Evolutionary conservation across 2,113 vertebrate species (phyloP).

Genomic region (Octodon degus): DNA sequence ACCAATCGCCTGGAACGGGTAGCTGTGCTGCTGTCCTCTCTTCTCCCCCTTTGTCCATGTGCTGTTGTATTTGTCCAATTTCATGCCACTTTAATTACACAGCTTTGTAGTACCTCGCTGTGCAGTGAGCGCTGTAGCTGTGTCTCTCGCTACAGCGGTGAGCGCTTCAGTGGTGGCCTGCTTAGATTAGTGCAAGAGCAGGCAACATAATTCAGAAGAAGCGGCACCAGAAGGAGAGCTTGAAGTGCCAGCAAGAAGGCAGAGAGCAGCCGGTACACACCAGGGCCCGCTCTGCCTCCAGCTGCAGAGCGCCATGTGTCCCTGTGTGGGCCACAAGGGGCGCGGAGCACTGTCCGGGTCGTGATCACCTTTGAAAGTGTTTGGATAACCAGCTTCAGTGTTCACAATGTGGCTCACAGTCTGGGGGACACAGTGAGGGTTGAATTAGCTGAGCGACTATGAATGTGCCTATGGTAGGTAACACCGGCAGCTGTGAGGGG

Average conservation of each 20-base stretch:
- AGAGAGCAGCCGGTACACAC: too few species aligned
- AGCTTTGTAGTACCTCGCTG: background rate
- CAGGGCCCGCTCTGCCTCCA: accelerated
- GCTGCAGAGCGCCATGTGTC: background rate
- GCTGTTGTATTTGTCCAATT: background rate
- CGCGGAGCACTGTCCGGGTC: background rate
- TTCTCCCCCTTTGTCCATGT: background rate
- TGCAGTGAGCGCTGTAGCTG: background rate
- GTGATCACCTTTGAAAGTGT: background rate
- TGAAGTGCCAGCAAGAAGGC: too few species aligned
- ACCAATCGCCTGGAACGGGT: background rate
- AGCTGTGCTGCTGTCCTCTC: too few species aligned
- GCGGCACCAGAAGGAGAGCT: background rate
- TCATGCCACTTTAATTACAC: background rate
- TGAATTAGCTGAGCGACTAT: background rate
- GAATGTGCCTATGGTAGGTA: background rate
- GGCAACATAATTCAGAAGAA: background rate
- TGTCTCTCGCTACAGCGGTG: background rate
- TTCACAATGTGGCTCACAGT: background rate
- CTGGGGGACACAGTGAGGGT: background rate
- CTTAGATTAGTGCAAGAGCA: too few species aligned
- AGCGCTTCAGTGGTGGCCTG: background rate
- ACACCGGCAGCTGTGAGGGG: background rate
- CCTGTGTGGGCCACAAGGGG: background rate
- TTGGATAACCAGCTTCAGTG: background rate